Base-by-base conservation (phyloP, 2,888 invertebrate species). In the Xanthorhoe spadicearia region DNA sequence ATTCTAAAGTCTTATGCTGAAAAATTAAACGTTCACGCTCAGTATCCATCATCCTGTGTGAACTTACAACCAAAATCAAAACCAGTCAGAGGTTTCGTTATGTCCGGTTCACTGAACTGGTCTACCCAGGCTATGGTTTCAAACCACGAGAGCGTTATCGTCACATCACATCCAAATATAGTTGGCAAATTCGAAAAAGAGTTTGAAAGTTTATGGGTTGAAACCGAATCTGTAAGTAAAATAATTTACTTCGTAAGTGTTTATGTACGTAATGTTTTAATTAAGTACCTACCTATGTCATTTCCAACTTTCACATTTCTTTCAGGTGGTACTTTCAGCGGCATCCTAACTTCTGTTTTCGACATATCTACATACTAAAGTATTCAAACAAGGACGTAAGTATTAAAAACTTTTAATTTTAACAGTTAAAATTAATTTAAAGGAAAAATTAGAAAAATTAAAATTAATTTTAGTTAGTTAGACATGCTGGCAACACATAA, bases 51-150 rank as follows among this genome's bases (percentile, higher is more conserved):
- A 68, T 73, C 74, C 48, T 72, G 61, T 56, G 17, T 77, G 0
- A 87, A 83, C 73, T 74, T 70, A 69, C 68, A 74, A 55, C 46
- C 64, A n/a, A 90, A 86, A 77, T 69, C 68, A 4, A 90, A 85
- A 68, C 75, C 73, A 59, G 68, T 77, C 1, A 89, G 82, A 77
- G 89, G 92, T 63, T 90, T 95, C 56, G 85, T 97, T 13, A 94
- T 96, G 79, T 95, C 94, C 68, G 97, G 97, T 48, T 96, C 96
- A 53, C 93, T 96, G 68, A 97, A 97, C 83, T 97, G 96, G 96
- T 96, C 97, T 1, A 93, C 94, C 68, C 94, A 95, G 75, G 96
- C 95, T 0, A 94, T 96, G 82, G 94, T 94, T 67, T 95, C 95
- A 13, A 97, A 96, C 83, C 94, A 94, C 77, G 97, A 97, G 82